These are phyloP conservation scores for Siphlonurus alternatus DNA, from an alignment of 2,888 invertebrate species.

Conservation along the genomic window DNA sequence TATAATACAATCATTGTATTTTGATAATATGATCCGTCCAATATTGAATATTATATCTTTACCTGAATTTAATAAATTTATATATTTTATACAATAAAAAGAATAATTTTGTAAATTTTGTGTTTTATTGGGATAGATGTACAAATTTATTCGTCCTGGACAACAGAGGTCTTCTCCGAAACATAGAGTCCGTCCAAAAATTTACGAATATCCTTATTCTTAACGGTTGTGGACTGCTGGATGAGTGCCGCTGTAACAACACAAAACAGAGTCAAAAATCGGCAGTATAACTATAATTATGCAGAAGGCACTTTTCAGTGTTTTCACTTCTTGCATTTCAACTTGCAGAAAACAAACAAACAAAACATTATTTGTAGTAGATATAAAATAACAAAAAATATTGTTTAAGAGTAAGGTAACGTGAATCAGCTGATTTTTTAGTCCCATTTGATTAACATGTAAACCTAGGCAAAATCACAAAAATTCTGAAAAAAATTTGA, in stretches of 20 bases:
- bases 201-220: slow-evolving; percentile 99
- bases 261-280: slow-evolving; percentile 6
- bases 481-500: too few relatives aligned
- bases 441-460: too few relatives aligned
- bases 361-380: background rate
- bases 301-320: background rate
- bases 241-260: slow-evolving; percentile 73
- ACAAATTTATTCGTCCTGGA: slow-evolving; percentile 45
- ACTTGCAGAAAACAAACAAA: background rate
- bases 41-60: too few relatives aligned
- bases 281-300: background rate
- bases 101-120: background rate
- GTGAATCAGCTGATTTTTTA: too few relatives aligned
- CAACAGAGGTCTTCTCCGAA: slow-evolving; percentile 93
- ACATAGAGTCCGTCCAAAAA: slow-evolving; percentile 99
- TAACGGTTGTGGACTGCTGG: slow-evolving; percentile 96
- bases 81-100: too few relatives aligned
- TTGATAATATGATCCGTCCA: too few relatives aligned
- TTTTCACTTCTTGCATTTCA: background rate
- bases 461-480: too few relatives aligned
- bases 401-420: too few relatives aligned
- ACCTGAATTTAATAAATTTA: too few relatives aligned
- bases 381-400: too few relatives aligned
- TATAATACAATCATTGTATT: too few relatives aligned
- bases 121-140: background rate